Evolutionary conservation across 1,140 invertebrate species (phyloP).

Genomic region (Vanessa tameamea): DNA sequence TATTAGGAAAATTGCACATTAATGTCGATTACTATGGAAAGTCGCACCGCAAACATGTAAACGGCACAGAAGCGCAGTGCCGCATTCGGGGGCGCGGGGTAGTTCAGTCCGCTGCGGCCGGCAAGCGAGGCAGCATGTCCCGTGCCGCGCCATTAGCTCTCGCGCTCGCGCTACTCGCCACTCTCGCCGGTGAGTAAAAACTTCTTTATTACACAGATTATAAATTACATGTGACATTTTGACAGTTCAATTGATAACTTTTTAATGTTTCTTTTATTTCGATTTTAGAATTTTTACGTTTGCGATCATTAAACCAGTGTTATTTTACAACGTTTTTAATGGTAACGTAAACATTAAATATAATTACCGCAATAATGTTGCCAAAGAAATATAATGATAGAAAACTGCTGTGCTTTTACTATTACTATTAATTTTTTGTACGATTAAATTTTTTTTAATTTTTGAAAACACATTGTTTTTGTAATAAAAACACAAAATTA

Average conservation of each 20-base stretch:
- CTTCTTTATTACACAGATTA: constrained; percentile 7
- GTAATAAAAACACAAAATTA: background rate
- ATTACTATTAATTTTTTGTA: no score
- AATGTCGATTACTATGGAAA: constrained; percentile 38
- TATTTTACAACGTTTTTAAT: background rate
- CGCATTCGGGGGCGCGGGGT: constrained; percentile 72
- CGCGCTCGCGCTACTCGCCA: constrained; percentile 46
- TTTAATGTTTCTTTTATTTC: background rate
- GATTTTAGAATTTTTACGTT: background rate
- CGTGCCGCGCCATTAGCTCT: constrained; percentile 44
- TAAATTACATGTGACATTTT: background rate
- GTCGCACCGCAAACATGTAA: constrained; percentile 10
- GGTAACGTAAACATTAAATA: background rate
- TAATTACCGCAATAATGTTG: background rate
- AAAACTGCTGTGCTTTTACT: no score
- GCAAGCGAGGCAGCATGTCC: constrained; percentile 55
- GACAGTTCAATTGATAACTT: background rate
- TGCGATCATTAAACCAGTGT: background rate
- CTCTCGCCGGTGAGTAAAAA: constrained; percentile 65
- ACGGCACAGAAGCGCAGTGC: constrained; percentile 61
- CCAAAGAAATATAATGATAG: no score
- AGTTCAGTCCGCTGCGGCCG: constrained; percentile 50
- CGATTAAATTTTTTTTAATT: no score
- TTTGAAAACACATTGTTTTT: background rate
- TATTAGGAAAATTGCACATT: constrained; percentile 2